Base-by-base conservation (phyloP, 2,888 invertebrate species). In the Aphelenchoides bicaudatus region DNA sequence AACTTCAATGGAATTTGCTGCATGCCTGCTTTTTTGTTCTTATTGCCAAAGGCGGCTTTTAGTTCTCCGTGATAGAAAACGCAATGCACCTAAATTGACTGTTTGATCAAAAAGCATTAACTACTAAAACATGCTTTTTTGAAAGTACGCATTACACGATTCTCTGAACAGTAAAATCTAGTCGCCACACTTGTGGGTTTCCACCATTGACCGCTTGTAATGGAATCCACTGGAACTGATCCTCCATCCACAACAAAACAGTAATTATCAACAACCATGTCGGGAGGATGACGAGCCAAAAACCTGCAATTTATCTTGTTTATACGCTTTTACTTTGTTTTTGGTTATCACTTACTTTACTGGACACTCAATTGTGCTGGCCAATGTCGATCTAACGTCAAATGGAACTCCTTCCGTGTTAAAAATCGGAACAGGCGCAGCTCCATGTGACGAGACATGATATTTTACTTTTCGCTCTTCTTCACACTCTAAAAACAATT, bases 201-300 rank as follows among this genome's bases (percentile, higher is more conserved):
- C 75, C 75, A 75, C 61, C 68, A 73, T 34, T 28, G 48, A 30
- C 39, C 48, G 8, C 47, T 25, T 27, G 46, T 39, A 23, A 68
- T 66, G 6, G 55, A 56, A 8, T 49, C 48, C 19, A 61, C 21
- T 1, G 57, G 34, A 1, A 71, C 67, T 3, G 47, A 16, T 37
- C 70, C 66, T 3, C 73, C 73, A 50, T 73, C 71, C 34, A 74
- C 56, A 21, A 73, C 68, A 58, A 73, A 73, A 37, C 73, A 70
- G 55, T 61, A 72, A 55, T 73, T 73, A 54, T 73, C 73, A 3
- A 64, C 65, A 19, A 73, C 72, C 61, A 71, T 58, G n/a, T n/a
- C n/a, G n/a, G n/a, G n/a, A n/a, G n/a, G n/a, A n/a, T n/a, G n/a
- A n/a, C n/a, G n/a, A n/a, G n/a, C n/a, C n/a, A n/a, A n/a, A n/a